phyloP scores from a whole-genome alignment of 2,797 vertebrate species.

The Pyrocephalus nanus region DNA sequence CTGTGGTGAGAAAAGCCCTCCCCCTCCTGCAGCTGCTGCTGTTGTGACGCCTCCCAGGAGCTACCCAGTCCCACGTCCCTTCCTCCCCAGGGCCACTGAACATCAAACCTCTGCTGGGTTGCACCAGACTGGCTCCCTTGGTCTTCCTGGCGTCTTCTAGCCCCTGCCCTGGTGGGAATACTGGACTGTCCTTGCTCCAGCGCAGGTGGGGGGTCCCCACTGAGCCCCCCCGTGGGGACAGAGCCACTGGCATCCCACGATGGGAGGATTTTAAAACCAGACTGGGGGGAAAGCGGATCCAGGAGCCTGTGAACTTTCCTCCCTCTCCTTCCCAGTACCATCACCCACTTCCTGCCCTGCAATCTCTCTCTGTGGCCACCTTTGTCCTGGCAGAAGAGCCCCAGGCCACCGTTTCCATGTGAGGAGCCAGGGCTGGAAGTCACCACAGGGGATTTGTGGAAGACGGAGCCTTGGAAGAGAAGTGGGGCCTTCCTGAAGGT shows the following conservation, averaged over 20 bases:
- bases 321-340: neutral
- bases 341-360: neutral
- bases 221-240: rapidly evolving
- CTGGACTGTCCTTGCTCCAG: rapidly evolving
- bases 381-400: rapidly evolving
- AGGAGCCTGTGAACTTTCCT: rapidly evolving
- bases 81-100: neutral
- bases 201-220: neutral
- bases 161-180: neutral
- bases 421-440: neutral
- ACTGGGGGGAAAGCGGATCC: rapidly evolving
- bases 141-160: neutral
- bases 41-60: rapidly evolving
- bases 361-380: rapidly evolving
- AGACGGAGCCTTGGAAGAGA: neutral
- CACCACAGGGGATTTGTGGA: rapidly evolving
- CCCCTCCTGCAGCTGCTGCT: neutral
- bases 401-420: rapidly evolving
- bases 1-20: neutral
- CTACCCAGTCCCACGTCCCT: rapidly evolving
- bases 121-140: rapidly evolving
- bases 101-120: neutral
- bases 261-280: neutral
- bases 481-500: neutral
- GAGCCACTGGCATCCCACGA: neutral